A percentile compares a stretch with the other conserved stretches of the same genome.
phyloP scores from a whole-genome alignment of 2,797 vertebrate genomes.

The Leptatherina wallacei region DNA sequence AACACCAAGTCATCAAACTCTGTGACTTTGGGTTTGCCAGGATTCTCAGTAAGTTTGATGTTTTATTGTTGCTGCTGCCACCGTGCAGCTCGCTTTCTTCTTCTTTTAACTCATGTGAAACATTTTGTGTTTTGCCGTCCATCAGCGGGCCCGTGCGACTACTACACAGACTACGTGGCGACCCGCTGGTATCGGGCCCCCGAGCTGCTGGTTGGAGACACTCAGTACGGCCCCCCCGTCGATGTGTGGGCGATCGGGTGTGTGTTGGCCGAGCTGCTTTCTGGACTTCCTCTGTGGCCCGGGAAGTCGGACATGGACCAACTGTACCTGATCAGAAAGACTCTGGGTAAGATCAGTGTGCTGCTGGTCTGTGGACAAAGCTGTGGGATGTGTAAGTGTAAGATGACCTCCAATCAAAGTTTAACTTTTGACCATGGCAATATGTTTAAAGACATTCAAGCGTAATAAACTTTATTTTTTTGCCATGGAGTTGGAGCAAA shows the following conservation, averaged over 20 bases:
- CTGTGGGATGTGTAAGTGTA: neutral
- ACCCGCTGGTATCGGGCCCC: conserved; percentile 95
- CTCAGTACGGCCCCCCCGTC: conserved; percentile 91
- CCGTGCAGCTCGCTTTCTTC: neutral
- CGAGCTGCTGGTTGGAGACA: conserved; percentile 93
- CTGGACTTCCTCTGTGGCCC: conserved; percentile 91
- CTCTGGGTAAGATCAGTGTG: conserved; percentile 82
- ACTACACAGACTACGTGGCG: conserved; percentile 96
- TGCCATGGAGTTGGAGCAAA: too few relatives aligned
- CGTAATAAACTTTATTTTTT: too few relatives aligned
- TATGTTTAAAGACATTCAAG: neutral
- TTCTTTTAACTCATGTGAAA: neutral
- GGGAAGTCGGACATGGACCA: conserved; percentile 95
- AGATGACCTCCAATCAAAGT: neutral
- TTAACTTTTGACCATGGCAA: neutral
- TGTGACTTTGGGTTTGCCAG: conserved; percentile 97
- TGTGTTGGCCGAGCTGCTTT: conserved; percentile 92
- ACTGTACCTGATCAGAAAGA: conserved; percentile 92
- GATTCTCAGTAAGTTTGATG: conserved; percentile 89
- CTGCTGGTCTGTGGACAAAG: neutral
- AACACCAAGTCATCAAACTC: conserved; percentile 94
- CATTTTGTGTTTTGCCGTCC: neutral
- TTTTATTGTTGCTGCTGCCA: neutral
- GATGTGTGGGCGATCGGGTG: conserved; percentile 96
- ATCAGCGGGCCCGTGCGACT: conserved; percentile 91